Percentiles rank a stretch among this genome's conserved stretches.
phyloP scores from a whole-genome alignment of 2,888 invertebrate species.

The Nephrotoma guestfalica region DNA sequence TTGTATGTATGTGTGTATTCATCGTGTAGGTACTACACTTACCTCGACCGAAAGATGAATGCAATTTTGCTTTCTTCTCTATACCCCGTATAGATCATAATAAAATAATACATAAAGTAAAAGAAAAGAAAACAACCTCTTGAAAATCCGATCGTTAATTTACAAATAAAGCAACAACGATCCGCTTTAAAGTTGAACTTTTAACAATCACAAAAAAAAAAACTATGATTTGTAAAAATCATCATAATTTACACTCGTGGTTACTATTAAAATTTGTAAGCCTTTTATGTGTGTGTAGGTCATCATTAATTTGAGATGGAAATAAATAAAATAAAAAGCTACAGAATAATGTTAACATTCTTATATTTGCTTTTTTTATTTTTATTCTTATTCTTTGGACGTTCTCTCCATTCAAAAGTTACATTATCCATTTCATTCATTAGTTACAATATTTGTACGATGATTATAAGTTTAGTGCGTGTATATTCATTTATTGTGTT shows the following conservation, averaged over 20 bases:
- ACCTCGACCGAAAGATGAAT: neutral
- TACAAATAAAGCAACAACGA: neutral
- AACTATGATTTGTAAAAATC: neutral
- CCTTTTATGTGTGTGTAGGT: neutral
- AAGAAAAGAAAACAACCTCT: neutral
- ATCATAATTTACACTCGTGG: slow-evolving; percentile 2
- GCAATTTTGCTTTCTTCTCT: neutral
- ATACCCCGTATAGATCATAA: neutral
- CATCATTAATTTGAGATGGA: neutral
- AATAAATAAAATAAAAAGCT: neutral
- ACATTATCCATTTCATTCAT: slow-evolving; percentile 4
- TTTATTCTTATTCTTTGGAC: neutral
- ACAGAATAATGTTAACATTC: neutral
- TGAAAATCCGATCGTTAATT: neutral
- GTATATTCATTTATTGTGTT: slow-evolving; percentile 1
- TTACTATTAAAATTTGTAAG: slow-evolving; percentile 3
- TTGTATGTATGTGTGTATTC: neutral
- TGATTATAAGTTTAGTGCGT: slow-evolving; percentile 4
- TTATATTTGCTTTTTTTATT: neutral
- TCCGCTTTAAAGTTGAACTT: neutral
- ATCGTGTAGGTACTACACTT: neutral
- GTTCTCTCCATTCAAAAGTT: neutral
- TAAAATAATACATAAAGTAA: neutral
- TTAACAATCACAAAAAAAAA: neutral
- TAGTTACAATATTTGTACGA: slow-evolving; percentile 4